A percentile compares a stretch with the other conserved stretches of the same genome.
Conservation (phyloP, 2,888 invertebrate species). For the Cynaeus angustus region DNA sequence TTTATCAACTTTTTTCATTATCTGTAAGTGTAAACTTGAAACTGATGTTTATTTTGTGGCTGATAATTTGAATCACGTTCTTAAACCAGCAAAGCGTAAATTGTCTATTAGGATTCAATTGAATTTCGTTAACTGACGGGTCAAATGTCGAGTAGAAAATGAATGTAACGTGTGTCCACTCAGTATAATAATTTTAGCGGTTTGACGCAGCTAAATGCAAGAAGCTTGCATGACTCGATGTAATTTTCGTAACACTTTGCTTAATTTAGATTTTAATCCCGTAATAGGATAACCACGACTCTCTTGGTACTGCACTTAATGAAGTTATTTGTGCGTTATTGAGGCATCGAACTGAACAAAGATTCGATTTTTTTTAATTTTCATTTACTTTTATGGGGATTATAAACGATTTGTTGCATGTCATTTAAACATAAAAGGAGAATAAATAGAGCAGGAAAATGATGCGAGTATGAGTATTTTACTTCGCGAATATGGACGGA, state of each 20-base stretch:
- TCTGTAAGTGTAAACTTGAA: slow-evolving; percentile 7
- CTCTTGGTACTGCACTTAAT: neutral
- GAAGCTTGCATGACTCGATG: slow-evolving; percentile 5
- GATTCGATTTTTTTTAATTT: neutral
- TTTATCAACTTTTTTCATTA: neutral
- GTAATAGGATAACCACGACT: neutral
- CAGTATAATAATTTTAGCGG: slow-evolving; percentile 9
- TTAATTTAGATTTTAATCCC: slow-evolving; percentile 7
- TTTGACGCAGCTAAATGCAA: neutral
- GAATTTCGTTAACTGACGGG: slow-evolving; percentile 6
- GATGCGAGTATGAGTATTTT: slow-evolving; percentile 2
- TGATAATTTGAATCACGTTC: slow-evolving; percentile 18
- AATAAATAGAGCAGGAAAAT: slow-evolving; percentile 2
- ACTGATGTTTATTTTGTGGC: slow-evolving; percentile 18
- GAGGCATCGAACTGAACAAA: slow-evolving; percentile 2
- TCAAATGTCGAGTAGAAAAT: slow-evolving; percentile 18
- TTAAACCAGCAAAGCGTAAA: slow-evolving; percentile 1
- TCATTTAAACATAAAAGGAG: neutral
- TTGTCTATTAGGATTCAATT: slow-evolving; percentile 1
- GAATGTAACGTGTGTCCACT: slow-evolving; percentile 4
- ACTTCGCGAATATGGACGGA: neutral
- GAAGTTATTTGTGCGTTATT: slow-evolving; percentile 2
- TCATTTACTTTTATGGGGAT: neutral
- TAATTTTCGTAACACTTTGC: slow-evolving; percentile 4
- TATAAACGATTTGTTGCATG: neutral